These are phyloP conservation scores for Sphaeridia pumilis DNA, from an alignment of 2,888 invertebrate species.

Conservation along the genomic window DNA sequence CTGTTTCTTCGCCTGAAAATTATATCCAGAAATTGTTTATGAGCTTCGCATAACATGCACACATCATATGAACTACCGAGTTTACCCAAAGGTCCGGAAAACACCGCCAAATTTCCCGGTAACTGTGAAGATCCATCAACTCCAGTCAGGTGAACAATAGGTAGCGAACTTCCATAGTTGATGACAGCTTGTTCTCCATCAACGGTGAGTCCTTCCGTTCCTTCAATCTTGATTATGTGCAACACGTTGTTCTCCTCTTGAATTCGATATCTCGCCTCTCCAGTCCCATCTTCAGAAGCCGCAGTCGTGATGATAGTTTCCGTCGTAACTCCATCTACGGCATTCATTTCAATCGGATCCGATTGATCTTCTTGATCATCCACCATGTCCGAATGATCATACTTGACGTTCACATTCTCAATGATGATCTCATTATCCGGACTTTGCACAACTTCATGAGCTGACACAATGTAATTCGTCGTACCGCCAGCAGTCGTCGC, in stretches of 20 bases:
- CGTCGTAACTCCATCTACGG: not conserved
- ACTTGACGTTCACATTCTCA: conserved; percentile 12
- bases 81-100: conserved; percentile 10
- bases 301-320: not conserved
- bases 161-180: conserved; percentile 5
- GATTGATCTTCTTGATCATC: not conserved
- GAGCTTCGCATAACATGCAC: not conserved
- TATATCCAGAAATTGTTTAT: not conserved
- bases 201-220: not conserved
- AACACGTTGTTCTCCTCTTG: conserved; percentile 12
- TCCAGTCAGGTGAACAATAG: conserved; percentile 8
- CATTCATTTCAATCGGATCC: not conserved
- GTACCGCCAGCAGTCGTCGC: not conserved
- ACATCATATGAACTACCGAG: not conserved
- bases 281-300: not conserved
- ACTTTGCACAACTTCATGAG: conserved; percentile 7
- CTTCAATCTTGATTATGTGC: conserved; percentile 13
- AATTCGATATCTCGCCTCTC: conserved; percentile 6
- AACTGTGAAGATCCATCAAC: conserved; percentile 1
- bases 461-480: not conserved
- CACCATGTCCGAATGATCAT: conserved; percentile 1
- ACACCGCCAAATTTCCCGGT: conserved; percentile 9
- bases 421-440: conserved; percentile 7
- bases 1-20: conserved; percentile 12
- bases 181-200: conserved; percentile 10